These are phyloP conservation scores for Rhagoletis zephyria DNA, from an alignment of 1,140 invertebrate genomes.

Conservation along the genomic window DNA sequence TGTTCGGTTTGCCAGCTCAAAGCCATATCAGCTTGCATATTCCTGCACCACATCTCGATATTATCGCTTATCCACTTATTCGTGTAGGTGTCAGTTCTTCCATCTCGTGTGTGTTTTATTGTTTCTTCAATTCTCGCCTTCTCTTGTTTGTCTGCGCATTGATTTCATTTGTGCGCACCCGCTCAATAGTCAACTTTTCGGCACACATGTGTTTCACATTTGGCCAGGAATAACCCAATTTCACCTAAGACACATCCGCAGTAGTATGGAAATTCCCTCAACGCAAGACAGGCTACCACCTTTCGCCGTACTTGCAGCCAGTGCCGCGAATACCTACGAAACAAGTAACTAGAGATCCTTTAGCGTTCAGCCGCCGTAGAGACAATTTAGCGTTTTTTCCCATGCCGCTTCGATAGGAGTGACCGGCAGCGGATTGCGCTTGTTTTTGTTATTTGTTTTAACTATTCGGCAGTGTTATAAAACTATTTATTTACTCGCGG, in stretches of 20 bases:
- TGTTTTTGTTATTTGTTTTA: constrained; percentile 8
- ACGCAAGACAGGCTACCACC: background rate
- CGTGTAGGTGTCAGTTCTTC: background rate
- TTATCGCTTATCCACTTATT: background rate
- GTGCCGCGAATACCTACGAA: too few relatives aligned
- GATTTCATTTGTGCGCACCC: background rate
- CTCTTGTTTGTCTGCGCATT: constrained; percentile 13
- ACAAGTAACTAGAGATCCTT: background rate
- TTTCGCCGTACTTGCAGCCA: background rate
- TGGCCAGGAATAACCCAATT: constrained; percentile 8
- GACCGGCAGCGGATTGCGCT: background rate
- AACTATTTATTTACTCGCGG: background rate
- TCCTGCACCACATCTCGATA: too few relatives aligned
- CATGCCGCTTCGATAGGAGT: background rate
- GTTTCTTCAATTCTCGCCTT: background rate
- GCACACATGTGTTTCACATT: constrained; percentile 24
- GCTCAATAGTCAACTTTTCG: constrained; percentile 18
- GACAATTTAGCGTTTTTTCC: background rate
- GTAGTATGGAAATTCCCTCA: constrained; percentile 14
- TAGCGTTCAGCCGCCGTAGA: background rate
- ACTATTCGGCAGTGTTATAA: background rate
- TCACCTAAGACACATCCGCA: background rate
- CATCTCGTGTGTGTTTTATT: background rate
- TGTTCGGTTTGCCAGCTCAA: background rate
- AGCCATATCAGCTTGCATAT: background rate